A percentile compares a stretch with the other conserved stretches of the same genome.
phyloP scores from a whole-genome alignment of 2,888 invertebrate species.

The Chalcis sispes region DNA sequence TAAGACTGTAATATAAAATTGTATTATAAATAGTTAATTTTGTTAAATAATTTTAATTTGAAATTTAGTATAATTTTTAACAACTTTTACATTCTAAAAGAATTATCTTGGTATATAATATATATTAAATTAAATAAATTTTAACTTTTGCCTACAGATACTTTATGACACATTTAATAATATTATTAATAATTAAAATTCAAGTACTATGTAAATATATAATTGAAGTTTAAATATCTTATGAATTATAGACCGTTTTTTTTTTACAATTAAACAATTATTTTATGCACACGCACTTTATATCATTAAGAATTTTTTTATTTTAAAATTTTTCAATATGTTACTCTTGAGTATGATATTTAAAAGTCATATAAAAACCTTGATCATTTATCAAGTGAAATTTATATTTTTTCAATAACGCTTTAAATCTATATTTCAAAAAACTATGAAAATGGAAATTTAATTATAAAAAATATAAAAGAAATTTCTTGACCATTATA shows the following conservation, averaged over 20 bases:
- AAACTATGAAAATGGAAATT: not conserved
- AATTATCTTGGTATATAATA: not conserved
- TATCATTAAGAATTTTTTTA: not conserved
- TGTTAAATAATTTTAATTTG: conserved; percentile 6
- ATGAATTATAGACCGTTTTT: too few relatives aligned
- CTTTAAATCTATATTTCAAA: not conserved
- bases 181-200: too few relatives aligned
- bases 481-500: not conserved
- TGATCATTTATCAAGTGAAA: too few relatives aligned
- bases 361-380: too few relatives aligned
- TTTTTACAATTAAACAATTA: not conserved
- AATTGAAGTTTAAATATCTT: too few relatives aligned
- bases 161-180: too few relatives aligned
- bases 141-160: conserved; percentile 19
- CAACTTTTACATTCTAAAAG: not conserved
- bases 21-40: conserved; percentile 2
- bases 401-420: too few relatives aligned
- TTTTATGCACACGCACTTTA: not conserved
- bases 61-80: not conserved
- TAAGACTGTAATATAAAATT: conserved; percentile 33
- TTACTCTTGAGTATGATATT: too few relatives aligned
- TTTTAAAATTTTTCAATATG: not conserved
- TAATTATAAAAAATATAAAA: not conserved
- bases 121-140: too few relatives aligned
- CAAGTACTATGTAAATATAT: too few relatives aligned